These are phyloP conservation scores for Leucania comma DNA, from an alignment of 2,888 invertebrate species.

Conservation along the genomic window DNA sequence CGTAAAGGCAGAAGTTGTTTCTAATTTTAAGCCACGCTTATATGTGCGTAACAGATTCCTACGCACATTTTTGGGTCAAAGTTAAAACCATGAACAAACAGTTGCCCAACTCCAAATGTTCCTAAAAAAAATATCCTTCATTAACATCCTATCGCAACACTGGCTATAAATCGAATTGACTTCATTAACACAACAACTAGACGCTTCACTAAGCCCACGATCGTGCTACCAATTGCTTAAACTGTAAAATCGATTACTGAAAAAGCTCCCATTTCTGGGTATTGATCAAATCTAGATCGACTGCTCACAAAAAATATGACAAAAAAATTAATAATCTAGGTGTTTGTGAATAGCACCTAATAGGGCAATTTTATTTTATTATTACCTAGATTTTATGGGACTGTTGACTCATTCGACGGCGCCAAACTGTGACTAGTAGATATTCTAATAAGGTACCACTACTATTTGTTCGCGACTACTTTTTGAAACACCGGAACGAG, in stretches of 20 bases:
- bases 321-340: constrained; percentile 49
- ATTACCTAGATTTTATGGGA: constrained; percentile 72
- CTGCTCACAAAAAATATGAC: constrained; percentile 6
- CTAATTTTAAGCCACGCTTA: background rate
- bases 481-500: constrained; percentile 66
- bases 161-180: constrained; percentile 52
- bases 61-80: constrained; percentile 45
- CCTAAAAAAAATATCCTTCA: constrained; percentile 40
- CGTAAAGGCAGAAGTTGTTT: background rate
- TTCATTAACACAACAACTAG: constrained; percentile 58
- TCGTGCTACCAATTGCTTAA: constrained; percentile 48
- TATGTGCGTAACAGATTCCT: constrained; percentile 19
- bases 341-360: constrained; percentile 69
- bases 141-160: constrained; percentile 50
- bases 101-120: constrained; percentile 39
- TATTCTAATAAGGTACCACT: constrained; percentile 76
- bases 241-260: constrained; percentile 40
- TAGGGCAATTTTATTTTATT: constrained; percentile 74
- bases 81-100: constrained; percentile 41
- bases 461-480: constrained; percentile 69
- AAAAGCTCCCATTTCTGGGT: constrained; percentile 24
- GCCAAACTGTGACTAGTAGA: constrained; percentile 75
- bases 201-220: constrained; percentile 42
- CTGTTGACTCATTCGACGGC: constrained; percentile 78
- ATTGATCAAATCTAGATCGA: constrained; percentile 48